Evolutionary conservation across 2,113 vertebrate genomes (phyloP), one percentile per base, ranked within the genome.

Genomic region (Antechinus flavipes): DNA sequence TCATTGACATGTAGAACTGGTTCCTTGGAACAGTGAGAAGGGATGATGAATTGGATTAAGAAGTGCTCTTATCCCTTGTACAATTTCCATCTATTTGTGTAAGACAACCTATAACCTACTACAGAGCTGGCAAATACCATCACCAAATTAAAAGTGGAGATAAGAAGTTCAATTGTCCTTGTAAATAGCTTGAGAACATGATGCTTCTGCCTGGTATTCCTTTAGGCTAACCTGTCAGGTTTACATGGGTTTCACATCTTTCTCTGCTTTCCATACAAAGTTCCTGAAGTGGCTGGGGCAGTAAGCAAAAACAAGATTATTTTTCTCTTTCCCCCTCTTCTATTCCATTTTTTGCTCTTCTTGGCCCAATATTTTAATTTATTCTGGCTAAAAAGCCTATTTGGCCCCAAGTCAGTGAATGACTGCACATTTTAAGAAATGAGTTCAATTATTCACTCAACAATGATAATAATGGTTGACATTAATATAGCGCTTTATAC

Each of bases 401-500:
- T 53, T 30, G 53, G 35, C 24, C 24, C 49, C 58, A 53, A 42
- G 47, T 16, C 50, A 42, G 55, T 2, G 58, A n/a, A 61, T 1
- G 47, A 54, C 46, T 11, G 16, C n/a, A 12, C 0, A 1, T 22
- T 10, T 7, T 11, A 0, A 35, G 52, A 47, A n/a, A 0, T 1
- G 1, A 22, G 53, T 7, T 90, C 53, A 1, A 0, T 7, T 84
- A 84, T 84, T 84, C 16, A 19, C 68, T 84, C 68, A 84, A 84
- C 68, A 84, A 84, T 84, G 35, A 84, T 42, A 84, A 84, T 84
- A 84, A 84, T 84, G n/a, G 16, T 19, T 42, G 35, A n/a, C 19
- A 84, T 84, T 84, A 84, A 84, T 84, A 42, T 84, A 84, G n/a
- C 19, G n/a, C 68, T 84, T 84, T 84, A 42, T 84, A 84, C 5